These are phyloP conservation scores for Melanaphis sacchari DNA, from an alignment of 1,140 invertebrate species.

Conservation along the genomic window DNA sequence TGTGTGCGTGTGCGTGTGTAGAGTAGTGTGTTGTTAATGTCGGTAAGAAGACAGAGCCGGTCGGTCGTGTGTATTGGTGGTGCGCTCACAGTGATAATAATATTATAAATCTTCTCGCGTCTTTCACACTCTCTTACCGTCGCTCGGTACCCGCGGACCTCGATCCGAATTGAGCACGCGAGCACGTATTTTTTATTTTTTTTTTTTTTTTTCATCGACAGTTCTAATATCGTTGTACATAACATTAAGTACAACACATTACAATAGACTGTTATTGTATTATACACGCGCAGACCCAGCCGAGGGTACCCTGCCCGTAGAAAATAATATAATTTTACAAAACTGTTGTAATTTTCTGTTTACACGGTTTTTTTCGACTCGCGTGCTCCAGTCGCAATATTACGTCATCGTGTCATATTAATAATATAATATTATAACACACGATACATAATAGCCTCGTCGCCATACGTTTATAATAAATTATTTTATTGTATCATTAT, in stretches of 20 bases:
- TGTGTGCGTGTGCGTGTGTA: background rate
- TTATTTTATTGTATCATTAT: too few species aligned
- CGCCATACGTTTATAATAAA: too few species aligned
- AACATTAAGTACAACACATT: too few species aligned
- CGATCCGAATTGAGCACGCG: background rate
- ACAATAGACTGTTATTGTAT: too few species aligned
- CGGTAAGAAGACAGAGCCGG: constrained; percentile 54
- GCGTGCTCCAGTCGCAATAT: background rate
- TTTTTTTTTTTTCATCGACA: background rate
- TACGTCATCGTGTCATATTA: too few species aligned
- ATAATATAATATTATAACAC: too few species aligned
- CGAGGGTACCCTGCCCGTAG: too few species aligned
- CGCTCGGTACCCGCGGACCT: background rate
- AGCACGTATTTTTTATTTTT: background rate
- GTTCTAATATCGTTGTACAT: too few species aligned
- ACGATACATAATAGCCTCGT: too few species aligned
- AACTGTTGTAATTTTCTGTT: background rate
- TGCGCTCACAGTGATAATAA: background rate
- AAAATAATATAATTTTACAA: background rate
- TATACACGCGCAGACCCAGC: too few species aligned
- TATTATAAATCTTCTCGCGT: constrained; percentile 18
- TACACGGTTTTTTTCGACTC: background rate
- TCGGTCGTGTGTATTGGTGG: constrained; percentile 45
- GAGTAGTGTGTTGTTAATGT: constrained; percentile 45
- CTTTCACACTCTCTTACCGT: background rate